Base-by-base conservation (phyloP, 2,797 vertebrate genomes). In the Eospalax fontanierii region DNA sequence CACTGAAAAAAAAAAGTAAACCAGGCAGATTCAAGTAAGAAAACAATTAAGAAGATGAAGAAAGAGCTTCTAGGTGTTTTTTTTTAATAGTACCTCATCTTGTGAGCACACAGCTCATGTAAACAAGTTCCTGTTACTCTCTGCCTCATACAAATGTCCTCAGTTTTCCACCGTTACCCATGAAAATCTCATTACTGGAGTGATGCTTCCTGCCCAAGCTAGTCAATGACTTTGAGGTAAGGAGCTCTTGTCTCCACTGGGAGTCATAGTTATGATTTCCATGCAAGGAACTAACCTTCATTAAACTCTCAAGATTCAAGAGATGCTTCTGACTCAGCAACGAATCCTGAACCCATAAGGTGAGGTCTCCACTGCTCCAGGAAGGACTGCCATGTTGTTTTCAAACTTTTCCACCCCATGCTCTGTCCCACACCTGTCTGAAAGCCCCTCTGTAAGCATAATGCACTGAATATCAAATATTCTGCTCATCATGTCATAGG, bases 301-400 rank as follows among this genome's bases (percentile, higher is more conserved):
- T 66, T 73, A 68, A 66, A 66, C 43, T 46, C 21, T 18, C n/a
- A 63, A 50, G 7, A 8, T 63, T 79, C 40, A 4, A n/a, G 57
- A 61, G 83, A 50, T 59, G 4, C 9, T 85, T 90, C 18, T 59
- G 33, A 12, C 28, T 80, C 16, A 21, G 19, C 57, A 68, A 61
- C 3, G 28, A n/a, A 2, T 22, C 2, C 30, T 81, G 15, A 40
- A 66, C 8, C 18, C 3, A 10, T 3, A 28, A 30, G 0, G 5
- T 43, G 1, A 24, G 38, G 7, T 7, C 2, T 11, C 22, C 43
- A 3, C 6, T 28, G 0, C 6, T 86, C 24, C 24, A 33, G 33
- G 28, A 9, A 59, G 19, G 22, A 24, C 2, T 63, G 54, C 38
- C n/a, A 24, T 16, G 4, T 0, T 10, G 0, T 19, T 33, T 0